Percentiles rank a stretch among this genome's conserved stretches.
phyloP scores from a whole-genome alignment of 2,113 vertebrate genomes.

The Brachypteracias leptosomus region DNA sequence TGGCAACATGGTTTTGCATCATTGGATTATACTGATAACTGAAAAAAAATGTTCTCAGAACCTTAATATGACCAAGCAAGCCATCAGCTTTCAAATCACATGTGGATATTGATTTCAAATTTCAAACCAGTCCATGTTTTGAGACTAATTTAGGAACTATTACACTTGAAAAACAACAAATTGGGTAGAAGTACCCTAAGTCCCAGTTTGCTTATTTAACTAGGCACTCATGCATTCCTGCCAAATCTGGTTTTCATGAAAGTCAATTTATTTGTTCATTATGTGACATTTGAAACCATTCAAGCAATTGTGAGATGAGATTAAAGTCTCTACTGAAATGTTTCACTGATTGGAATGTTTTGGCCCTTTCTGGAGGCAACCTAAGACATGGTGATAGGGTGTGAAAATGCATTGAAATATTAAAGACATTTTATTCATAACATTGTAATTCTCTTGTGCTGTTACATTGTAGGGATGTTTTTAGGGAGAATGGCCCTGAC shows the following conservation, averaged over 20 bases:
- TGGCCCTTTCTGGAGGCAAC: not conserved
- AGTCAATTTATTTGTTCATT: slow-evolving; percentile 73
- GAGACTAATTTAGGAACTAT: slow-evolving; percentile 54
- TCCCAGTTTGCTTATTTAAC: slow-evolving; percentile 63
- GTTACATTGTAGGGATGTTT: not conserved
- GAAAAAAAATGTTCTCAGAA: not conserved
- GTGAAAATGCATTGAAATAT: slow-evolving; percentile 26
- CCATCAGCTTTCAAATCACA: not conserved
- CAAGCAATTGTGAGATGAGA: slow-evolving; percentile 52
- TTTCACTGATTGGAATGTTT: slow-evolving; percentile 50
- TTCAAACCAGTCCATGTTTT: slow-evolving; percentile 30
- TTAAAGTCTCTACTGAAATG: slow-evolving; percentile 48
- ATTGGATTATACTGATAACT: not conserved
- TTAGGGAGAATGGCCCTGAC: not conserved
- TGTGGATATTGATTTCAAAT: slow-evolving; percentile 31
- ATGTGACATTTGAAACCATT: slow-evolving; percentile 68
- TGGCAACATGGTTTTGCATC: not conserved
- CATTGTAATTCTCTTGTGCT: not conserved
- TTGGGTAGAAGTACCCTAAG: slow-evolving; percentile 25
- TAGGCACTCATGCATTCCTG: slow-evolving; percentile 55
- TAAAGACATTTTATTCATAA: not conserved
- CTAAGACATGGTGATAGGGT: not conserved
- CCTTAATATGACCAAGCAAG: not conserved
- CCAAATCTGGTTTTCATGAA: slow-evolving; percentile 69
- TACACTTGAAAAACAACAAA: slow-evolving; percentile 55